These are phyloP conservation scores for Pollachius pollachius DNA, from an alignment of 2,113 vertebrate genomes.

Conservation along the genomic window DNA sequence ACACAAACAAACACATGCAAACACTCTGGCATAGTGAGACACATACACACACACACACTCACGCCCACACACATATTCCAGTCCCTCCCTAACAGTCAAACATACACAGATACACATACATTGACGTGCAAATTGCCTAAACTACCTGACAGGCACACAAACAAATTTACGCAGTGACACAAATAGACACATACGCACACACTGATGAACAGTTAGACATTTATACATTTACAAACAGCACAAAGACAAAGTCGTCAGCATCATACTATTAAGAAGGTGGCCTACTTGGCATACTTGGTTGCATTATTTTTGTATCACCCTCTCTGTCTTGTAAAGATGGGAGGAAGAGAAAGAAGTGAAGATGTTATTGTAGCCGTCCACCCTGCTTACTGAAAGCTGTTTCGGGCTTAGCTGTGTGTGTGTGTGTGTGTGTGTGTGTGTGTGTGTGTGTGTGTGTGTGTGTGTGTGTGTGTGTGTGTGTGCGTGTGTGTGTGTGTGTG, in stretches of 20 bases:
- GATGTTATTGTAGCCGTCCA: conserved; percentile 54
- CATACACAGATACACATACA: too few species aligned
- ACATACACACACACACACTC: not conserved
- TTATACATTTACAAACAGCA: not conserved
- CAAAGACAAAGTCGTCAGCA: too few species aligned
- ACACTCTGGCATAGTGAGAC: not conserved
- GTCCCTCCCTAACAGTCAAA: too few species aligned
- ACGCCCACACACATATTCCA: conserved; percentile 20
- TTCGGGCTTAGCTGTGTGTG: conserved; percentile 16
- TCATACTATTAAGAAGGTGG: not conserved
- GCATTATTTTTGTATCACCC: not conserved
- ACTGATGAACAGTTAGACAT: not conserved
- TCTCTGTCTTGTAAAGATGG: conserved; percentile 38
- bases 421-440: too few species aligned
- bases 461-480: too few species aligned
- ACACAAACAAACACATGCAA: not conserved
- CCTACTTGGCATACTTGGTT: too few species aligned
- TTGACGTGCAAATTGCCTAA: too few species aligned
- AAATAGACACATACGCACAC: not conserved
- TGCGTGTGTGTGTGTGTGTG: too few species aligned
- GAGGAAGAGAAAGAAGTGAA: conserved; percentile 53
- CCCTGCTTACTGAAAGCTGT: conserved; percentile 53
- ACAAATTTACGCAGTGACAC: conserved; percentile 6
- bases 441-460: too few species aligned
- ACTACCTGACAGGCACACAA: not conserved